Evolutionary conservation across 2,797 vertebrate genomes (phyloP), one percentile per base, ranked within the genome.

Genomic region (Capromys pilorides): DNA sequence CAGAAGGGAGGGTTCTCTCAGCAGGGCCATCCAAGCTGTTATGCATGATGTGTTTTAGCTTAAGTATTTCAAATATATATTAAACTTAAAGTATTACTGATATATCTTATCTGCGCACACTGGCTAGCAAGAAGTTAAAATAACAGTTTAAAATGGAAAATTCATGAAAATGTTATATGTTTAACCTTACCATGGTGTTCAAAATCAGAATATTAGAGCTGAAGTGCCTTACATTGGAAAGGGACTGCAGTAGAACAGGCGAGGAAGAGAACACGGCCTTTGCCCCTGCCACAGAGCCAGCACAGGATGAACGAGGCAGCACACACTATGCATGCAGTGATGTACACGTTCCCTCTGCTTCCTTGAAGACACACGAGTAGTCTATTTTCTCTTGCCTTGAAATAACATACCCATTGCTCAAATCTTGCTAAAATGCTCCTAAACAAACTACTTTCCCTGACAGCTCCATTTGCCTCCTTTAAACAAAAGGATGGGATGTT

Each of bases 391-490:
- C 82, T 86, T 85, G 69, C 96, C 71, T 78, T 83, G 69, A 93
- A 97, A 96, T 96, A 98, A 98, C 98, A 97, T 92, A 0, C 95
- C 96, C 97, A 90, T 95, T 96, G 91, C 92, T 97, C 89, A 82
- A 95, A 96, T 94, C 96, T 95, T 75, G 75, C 79, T 97, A 86
- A 86, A 97, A 97, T 97, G 98, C 97, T 98, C 96, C 97, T 94
- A 95, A 97, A 97, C 97, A 97, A 97, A 97, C 97, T 96, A 94
- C 86, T 88, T 96, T 80, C 88, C 95, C 88, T 85, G 77, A 97
- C 98, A 94, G 85, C 93, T 93, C 77, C 94, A 97, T 97, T 98
- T 97, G 80, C 97, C 98, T 97, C 96, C 90, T 95, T 96, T 96
- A 96, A 97, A 96, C 88, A 98, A 97, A 96, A 87, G 45, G 97